Evolutionary conservation across 2,113 vertebrate genomes (phyloP).

Genomic region (Mobula hypostoma): DNA sequence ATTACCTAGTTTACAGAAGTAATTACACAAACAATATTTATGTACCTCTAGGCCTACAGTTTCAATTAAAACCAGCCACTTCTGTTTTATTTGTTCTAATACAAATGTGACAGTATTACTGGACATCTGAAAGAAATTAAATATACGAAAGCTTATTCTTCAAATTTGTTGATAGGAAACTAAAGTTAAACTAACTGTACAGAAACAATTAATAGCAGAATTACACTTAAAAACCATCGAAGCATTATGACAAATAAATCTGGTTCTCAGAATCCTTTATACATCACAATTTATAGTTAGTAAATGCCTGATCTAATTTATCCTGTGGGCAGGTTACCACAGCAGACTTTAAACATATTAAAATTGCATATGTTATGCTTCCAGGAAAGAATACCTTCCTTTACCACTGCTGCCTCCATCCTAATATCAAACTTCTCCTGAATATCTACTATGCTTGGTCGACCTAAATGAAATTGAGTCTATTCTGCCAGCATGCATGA

Average conservation of each 20-base stretch:
- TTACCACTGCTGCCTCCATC: neutral
- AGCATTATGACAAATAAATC: neutral
- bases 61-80: neutral
- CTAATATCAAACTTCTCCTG: slow-evolving; percentile 13
- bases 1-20: neutral
- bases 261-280: neutral
- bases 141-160: neutral
- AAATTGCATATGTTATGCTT: neutral
- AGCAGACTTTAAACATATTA: neutral
- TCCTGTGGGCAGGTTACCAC: neutral
- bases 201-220: slow-evolving; percentile 1
- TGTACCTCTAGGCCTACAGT: neutral
- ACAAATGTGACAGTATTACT: too few species aligned
- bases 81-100: neutral
- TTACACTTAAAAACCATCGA: neutral
- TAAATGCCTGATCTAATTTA: neutral
- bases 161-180: neutral
- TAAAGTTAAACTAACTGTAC: neutral
- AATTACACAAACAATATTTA: neutral
- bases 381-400: neutral
- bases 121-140: neutral
- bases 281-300: neutral
- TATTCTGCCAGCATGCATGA: neutral
- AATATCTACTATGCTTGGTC: neutral
- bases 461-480: neutral